Evolutionary conservation across 2,797 vertebrate genomes (phyloP).

Genomic region (Phaenicophaeus curvirostris): DNA sequence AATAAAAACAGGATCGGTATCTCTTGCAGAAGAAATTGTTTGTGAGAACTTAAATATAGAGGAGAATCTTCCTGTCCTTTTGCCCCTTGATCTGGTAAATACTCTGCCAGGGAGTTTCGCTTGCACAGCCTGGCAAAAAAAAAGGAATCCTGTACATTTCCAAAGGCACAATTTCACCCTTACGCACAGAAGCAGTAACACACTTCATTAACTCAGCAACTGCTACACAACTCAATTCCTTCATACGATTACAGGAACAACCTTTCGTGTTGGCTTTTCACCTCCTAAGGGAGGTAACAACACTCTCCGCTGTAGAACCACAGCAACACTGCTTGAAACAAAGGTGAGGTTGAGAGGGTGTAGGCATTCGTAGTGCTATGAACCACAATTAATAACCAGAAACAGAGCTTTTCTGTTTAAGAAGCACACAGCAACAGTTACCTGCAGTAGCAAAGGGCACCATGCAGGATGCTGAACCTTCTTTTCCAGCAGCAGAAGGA

Average conservation of each 20-base stretch:
- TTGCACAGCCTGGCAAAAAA: neutral
- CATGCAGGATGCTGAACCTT: rapidly evolving
- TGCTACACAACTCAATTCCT: neutral
- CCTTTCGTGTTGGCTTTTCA: too few relatives aligned
- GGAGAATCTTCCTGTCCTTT: neutral
- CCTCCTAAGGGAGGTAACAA: neutral
- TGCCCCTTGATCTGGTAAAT: neutral
- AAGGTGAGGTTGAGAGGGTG: neutral
- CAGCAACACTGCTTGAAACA: neutral
- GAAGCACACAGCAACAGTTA: neutral
- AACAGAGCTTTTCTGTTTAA: neutral
- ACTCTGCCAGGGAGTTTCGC: neutral
- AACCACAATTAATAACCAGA: neutral
- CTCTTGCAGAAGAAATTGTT: neutral
- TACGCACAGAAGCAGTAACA: neutral
- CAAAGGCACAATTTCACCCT: neutral
- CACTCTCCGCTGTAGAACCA: neutral
- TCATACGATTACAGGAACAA: neutral
- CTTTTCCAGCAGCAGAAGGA: neutral
- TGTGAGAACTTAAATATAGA: neutral
- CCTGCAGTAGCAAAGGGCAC: neutral
- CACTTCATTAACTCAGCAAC: neutral
- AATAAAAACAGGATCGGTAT: neutral
- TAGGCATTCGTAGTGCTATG: neutral
- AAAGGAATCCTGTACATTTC: neutral